These are phyloP conservation scores for Porites rus DNA, from an alignment of 92 coral and sea anemone genomes.

Conservation along the genomic window DNA sequence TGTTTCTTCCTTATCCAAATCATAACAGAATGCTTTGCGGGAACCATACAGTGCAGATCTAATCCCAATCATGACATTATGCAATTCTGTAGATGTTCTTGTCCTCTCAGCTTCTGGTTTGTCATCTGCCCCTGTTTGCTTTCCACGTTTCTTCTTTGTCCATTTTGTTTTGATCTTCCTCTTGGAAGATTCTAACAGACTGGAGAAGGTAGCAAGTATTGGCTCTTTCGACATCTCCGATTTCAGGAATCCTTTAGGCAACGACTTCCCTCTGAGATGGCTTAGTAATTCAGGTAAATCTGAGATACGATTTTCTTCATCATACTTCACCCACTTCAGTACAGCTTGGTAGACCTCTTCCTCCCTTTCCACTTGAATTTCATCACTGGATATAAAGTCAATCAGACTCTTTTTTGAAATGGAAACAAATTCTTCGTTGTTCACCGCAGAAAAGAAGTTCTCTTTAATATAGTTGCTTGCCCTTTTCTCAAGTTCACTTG, in stretches of 20 bases:
- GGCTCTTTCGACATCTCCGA: conserved; percentile 53
- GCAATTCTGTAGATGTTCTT: conserved; percentile 72
- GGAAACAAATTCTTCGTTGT: conserved; percentile 70
- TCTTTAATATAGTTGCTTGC: conserved; percentile 63
- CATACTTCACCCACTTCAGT: conserved; percentile 75
- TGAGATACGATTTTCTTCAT: conserved; percentile 39
- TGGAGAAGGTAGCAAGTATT: conserved; percentile 20
- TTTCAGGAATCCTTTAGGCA: conserved; percentile 60
- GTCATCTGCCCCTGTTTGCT: neutral
- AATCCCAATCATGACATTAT: conserved; percentile 65
- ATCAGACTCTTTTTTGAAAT: conserved; percentile 53
- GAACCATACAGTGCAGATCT: conserved; percentile 62
- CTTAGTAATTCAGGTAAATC: conserved; percentile 59
- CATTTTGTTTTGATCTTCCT: conserved; percentile 39
- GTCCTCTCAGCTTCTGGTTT: neutral
- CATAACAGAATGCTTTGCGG: conserved; percentile 79
- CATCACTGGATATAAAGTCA: conserved; percentile 57
- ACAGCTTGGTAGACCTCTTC: conserved; percentile 74
- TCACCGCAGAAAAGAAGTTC: conserved; percentile 58
- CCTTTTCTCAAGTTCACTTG: conserved; percentile 46
- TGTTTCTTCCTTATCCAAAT: conserved; percentile 69
- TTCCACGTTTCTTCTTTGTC: conserved; percentile 46
- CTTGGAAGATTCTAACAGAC: conserved; percentile 10
- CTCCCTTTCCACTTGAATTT: conserved; percentile 70
- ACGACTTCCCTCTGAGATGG: conserved; percentile 31